phyloP scores from a whole-genome alignment of 2,113 vertebrate genomes.

The Tupaia tana region DNA sequence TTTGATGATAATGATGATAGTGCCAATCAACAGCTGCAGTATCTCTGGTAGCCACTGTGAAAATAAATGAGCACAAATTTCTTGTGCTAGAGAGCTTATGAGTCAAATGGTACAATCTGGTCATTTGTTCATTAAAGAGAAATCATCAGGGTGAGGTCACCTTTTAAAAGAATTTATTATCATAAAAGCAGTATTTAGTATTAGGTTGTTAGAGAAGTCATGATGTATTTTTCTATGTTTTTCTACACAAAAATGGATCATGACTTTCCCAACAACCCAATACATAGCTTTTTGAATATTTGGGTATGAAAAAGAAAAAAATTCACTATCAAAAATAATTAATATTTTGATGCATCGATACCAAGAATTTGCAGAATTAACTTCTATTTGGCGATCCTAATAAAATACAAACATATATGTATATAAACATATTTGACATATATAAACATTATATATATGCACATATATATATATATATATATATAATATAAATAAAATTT shows the following conservation, averaged over 20 bases:
- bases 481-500: too few relatives aligned
- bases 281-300: background rate
- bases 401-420: background rate
- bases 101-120: background rate
- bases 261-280: too few relatives aligned
- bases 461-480: too few relatives aligned
- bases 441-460: too few relatives aligned
- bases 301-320: background rate
- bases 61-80: background rate
- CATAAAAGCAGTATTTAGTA: background rate
- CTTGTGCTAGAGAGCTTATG: background rate
- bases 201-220: too few relatives aligned
- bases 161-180: background rate
- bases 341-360: background rate
- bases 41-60: background rate
- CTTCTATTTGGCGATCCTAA: background rate
- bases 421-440: too few relatives aligned
- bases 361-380: background rate
- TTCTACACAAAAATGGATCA: too few relatives aligned
- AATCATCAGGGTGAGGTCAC: background rate
- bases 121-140: background rate
- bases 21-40: background rate
- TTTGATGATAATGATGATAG: background rate
- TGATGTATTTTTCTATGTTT: too few relatives aligned
- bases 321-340: background rate